Evolutionary conservation across 2,888 invertebrate species (phyloP).

Genomic region (Crepidodera aurea): DNA sequence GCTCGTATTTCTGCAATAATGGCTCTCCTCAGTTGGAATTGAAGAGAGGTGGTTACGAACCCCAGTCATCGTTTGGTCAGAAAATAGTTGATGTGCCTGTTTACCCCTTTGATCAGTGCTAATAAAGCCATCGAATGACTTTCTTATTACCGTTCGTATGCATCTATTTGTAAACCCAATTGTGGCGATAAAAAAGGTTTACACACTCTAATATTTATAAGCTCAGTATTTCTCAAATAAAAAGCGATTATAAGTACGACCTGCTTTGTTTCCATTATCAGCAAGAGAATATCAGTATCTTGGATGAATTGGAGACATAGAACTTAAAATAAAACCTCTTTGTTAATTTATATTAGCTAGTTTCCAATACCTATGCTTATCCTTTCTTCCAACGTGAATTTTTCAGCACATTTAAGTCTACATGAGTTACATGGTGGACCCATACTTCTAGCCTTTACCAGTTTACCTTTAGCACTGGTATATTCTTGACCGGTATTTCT

Average conservation of each 20-base stretch:
- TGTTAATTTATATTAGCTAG: slow-evolving; percentile 12
- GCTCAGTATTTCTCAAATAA: not conserved
- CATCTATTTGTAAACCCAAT: slow-evolving; percentile 3
- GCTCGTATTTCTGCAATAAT: too few relatives aligned
- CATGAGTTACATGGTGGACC: not conserved
- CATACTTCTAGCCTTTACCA: not conserved
- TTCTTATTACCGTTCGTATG: slow-evolving; percentile 9
- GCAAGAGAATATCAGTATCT: not conserved
- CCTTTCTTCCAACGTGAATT: slow-evolving; percentile 5
- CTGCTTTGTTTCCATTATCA: not conserved
- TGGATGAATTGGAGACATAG: not conserved
- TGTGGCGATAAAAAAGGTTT: slow-evolving; percentile 10
- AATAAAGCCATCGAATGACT: not conserved
- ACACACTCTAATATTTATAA: slow-evolving; percentile 3
- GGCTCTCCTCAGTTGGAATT: too few relatives aligned
- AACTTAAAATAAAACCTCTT: slow-evolving; percentile 1
- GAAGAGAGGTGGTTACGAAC: too few relatives aligned
- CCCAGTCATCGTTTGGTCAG: too few relatives aligned
- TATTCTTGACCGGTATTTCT: slow-evolving; percentile 15
- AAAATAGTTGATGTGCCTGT: not conserved
- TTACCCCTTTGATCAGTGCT: not conserved
- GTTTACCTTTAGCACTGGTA: not conserved
- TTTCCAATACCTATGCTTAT: not conserved
- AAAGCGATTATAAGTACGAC: slow-evolving; percentile 9
- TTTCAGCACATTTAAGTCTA: slow-evolving; percentile 7